These are phyloP conservation scores for Shargacucullia verbasci DNA, from an alignment of 2,888 invertebrate genomes.

Conservation along the genomic window DNA sequence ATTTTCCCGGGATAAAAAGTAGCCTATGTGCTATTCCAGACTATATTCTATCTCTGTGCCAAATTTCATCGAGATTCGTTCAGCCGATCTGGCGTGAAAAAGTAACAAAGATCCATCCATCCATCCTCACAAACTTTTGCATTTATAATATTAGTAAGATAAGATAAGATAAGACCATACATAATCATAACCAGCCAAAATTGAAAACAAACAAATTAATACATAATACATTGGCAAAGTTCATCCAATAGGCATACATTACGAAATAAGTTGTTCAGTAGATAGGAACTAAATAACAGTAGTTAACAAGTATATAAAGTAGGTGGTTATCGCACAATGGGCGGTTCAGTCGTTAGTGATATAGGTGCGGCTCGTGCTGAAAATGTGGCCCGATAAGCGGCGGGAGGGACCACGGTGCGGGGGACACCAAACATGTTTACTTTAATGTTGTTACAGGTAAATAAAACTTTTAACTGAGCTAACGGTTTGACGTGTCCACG, in stretches of 20 bases:
- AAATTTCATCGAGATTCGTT: too few species aligned
- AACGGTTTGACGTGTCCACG: too few species aligned
- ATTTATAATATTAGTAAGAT: too few species aligned
- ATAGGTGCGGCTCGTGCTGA: slow-evolving; percentile 74
- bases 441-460: too few species aligned
- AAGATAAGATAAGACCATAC: too few species aligned
- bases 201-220: slow-evolving; percentile 24
- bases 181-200: slow-evolving; percentile 14
- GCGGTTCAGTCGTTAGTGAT: slow-evolving; percentile 77
- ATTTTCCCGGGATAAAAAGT: too few species aligned
- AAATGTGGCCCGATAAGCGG: slow-evolving; percentile 72
- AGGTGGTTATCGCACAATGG: slow-evolving; percentile 63
- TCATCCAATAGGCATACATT: slow-evolving; percentile 42
- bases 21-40: too few species aligned
- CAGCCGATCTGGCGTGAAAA: too few species aligned
- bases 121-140: too few species aligned
- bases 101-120: too few species aligned
- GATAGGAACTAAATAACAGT: slow-evolving; percentile 58
- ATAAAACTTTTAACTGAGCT: too few species aligned
- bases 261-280: slow-evolving; percentile 48
- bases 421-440: background rate
- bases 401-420: slow-evolving; percentile 45
- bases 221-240: slow-evolving; percentile 33
- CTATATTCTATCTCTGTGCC: too few species aligned
- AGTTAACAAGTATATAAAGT: slow-evolving; percentile 62